Base-by-base conservation (phyloP, 2,797 vertebrate species). In the Dendrocincla fuliginosa region DNA sequence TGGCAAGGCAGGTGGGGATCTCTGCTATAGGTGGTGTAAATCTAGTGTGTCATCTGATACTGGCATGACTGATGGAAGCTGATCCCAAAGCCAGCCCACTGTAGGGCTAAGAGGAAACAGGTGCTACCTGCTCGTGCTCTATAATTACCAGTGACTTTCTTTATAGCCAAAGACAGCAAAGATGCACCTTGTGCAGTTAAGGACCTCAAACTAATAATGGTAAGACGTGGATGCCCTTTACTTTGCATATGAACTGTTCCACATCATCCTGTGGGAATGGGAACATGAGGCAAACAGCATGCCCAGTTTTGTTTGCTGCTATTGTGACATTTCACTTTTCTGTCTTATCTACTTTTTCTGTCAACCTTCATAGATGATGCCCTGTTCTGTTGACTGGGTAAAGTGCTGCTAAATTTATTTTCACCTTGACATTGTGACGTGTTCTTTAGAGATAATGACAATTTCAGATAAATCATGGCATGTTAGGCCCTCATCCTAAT, bases 221-320 rank as follows among this genome's bases (percentile, higher is more conserved):
- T 0, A 6, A n/a, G 47, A 59, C 1, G 18, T 22, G 74, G n/a
- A 12, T 56, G 2, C 10, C 14, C 20, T 27, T 52, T 35, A 22
- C 13, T 30, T 84, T 74, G 24, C 5, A 11, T 25, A 9, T n/a
- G 46, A 84, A 5, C 32, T 42, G 32, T 46, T 70, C 41, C 9
- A 23, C 2, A 0, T 39, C 4, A 3, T 46, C n/a, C 37, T 4
- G 0, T n/a, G 39, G 61, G 39, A 39, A 33, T 25, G 16, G 39
- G 23, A 80, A 14, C 23, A 9, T 16, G 13, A 52, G 23, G 17
- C 7, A 28, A 60, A 56, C 5, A 25, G 2, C 3, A 11, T 16
- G 68, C 52, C 24, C n/a, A 67, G 13, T 18, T 60, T 41, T 73
- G 10, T 63, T 33, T 2, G 4, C 5, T 61, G 22, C 25, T 63